Evolutionary conservation across 2,797 vertebrate genomes (phyloP).

Genomic region (Lacerta bilineata): DNA sequence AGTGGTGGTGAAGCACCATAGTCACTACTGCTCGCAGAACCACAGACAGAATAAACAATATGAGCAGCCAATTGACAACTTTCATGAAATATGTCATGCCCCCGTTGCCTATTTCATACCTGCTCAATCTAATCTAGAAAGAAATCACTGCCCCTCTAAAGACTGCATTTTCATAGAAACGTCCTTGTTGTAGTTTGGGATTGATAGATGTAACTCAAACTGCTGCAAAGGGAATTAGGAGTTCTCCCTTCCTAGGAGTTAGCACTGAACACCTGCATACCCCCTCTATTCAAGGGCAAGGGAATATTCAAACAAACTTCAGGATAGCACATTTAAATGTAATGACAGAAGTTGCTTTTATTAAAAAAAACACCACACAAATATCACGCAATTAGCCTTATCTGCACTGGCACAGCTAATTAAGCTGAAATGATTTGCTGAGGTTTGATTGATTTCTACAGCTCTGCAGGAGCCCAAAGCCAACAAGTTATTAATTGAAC

Average conservation of each 20-base stretch:
- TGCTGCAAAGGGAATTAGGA: background rate
- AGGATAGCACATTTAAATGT: background rate
- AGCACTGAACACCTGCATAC: background rate
- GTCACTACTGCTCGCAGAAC: background rate
- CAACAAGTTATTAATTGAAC: background rate
- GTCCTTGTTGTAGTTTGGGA: background rate
- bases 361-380: background rate
- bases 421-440: background rate
- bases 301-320: background rate
- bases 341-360: background rate
- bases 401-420: slow-evolving; percentile 3
- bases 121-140: background rate
- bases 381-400: background rate
- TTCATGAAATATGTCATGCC: background rate
- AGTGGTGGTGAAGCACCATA: too few species aligned
- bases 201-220: background rate
- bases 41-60: background rate
- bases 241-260: background rate
- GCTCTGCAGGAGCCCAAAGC: background rate
- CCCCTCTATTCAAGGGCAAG: background rate
- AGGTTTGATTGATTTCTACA: background rate
- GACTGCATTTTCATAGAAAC: background rate
- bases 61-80: too few species aligned
- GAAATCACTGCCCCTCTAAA: background rate
- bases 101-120: too few species aligned